Evolutionary conservation across 2,797 vertebrate genomes (phyloP).

Genomic region (Cheirogaleus major): DNA sequence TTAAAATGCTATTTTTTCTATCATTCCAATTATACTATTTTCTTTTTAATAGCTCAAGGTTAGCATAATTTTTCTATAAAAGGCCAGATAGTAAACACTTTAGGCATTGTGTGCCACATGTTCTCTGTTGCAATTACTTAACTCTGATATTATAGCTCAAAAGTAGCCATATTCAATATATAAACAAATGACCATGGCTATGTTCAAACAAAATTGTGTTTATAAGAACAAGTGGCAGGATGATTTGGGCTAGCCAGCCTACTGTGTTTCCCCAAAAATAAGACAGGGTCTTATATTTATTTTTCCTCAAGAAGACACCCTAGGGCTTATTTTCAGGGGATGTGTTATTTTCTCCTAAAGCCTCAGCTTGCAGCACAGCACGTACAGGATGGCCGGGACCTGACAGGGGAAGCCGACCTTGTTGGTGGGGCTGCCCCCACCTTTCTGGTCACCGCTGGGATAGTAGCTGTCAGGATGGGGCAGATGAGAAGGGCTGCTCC

Average conservation of each 20-base stretch:
- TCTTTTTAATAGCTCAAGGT: not conserved
- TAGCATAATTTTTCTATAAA: not conserved
- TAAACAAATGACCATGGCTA: not conserved
- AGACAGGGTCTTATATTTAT: no score
- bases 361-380: no score
- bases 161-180: not conserved
- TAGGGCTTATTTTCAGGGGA: no score
- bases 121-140: not conserved
- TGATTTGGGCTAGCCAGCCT: not conserved
- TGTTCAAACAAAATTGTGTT: not conserved
- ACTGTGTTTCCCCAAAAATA: no score
- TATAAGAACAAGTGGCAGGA: not conserved
- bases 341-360: no score
- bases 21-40: not conserved
- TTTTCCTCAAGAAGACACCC: no score
- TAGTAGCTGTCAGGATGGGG: no score
- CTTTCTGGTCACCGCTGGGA: no score
- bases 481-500: no score
- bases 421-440: no score
- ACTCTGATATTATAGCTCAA: not conserved
- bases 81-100: not conserved
- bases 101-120: not conserved
- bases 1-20: not conserved
- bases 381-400: no score
- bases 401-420: no score